Conservation (phyloP, 2,888 invertebrate genomes). For the Acronicta aceris region DNA sequence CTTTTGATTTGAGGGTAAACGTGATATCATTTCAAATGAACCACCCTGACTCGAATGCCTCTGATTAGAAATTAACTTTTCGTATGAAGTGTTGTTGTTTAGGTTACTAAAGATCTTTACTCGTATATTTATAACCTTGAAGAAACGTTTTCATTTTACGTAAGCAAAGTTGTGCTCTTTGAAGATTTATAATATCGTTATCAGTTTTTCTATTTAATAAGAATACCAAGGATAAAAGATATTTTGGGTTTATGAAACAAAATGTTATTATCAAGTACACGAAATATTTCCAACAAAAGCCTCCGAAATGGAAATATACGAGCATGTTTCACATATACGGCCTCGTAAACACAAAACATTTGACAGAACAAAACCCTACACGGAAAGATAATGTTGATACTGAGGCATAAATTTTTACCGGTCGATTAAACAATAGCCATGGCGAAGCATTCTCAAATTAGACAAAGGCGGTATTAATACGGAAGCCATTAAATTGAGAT, state of each 20-base stretch:
- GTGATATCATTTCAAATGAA: slow-evolving; percentile 82
- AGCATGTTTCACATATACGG: slow-evolving; percentile 35
- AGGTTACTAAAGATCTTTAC: background rate
- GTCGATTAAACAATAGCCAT: slow-evolving; percentile 82
- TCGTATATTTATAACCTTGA: slow-evolving; percentile 8
- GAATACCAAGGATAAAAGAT: slow-evolving; percentile 1
- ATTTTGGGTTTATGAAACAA: slow-evolving; percentile 13
- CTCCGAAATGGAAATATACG: slow-evolving; percentile 30
- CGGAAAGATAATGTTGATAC: slow-evolving; percentile 55
- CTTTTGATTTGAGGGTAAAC: slow-evolving; percentile 84
- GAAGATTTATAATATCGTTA: slow-evolving; percentile 7
- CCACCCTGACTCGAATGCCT: slow-evolving; percentile 56
- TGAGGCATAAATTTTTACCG: slow-evolving; percentile 80
- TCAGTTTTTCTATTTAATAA: slow-evolving; percentile 3
- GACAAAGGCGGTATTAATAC: slow-evolving; percentile 88
- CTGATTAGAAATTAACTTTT: slow-evolving; percentile 61
- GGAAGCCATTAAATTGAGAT: slow-evolving; percentile 89
- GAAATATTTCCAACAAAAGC: slow-evolving; percentile 25
- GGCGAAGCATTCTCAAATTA: slow-evolving; percentile 81
- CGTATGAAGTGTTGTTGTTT: slow-evolving; percentile 37
- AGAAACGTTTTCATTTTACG: background rate
- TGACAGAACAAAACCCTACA: slow-evolving; percentile 46
- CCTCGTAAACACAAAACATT: slow-evolving; percentile 45
- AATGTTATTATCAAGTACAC: slow-evolving; percentile 15
- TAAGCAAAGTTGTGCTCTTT: background rate